Evolutionary conservation across 2,888 invertebrate genomes (phyloP).

Genomic region (Coelopa pilipes): DNA sequence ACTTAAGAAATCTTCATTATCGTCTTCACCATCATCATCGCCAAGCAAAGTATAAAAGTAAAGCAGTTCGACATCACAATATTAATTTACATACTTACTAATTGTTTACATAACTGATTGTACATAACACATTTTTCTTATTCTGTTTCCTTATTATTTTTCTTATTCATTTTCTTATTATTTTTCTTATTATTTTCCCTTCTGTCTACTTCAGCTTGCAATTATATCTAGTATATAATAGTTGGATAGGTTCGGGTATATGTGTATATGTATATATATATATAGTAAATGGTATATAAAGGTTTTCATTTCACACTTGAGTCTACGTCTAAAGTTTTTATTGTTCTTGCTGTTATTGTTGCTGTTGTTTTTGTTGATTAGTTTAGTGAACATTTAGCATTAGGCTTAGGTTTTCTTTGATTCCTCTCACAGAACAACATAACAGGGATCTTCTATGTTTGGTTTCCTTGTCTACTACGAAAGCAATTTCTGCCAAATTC

Average conservation of each 20-base stretch:
- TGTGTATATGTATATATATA: constrained; percentile 38
- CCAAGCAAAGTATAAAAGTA: constrained; percentile 47
- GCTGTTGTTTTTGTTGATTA: background rate
- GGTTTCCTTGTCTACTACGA: background rate
- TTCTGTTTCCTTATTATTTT: constrained; percentile 4
- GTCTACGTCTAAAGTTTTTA: constrained; percentile 27
- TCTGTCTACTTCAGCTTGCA: constrained; percentile 1
- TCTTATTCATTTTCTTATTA: constrained; percentile 9
- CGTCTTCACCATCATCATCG: no score
- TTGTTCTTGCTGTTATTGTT: background rate
- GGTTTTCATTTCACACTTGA: constrained; percentile 43
- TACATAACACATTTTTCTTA: constrained; percentile 45
- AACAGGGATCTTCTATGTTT: background rate
- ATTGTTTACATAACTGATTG: constrained; percentile 43
- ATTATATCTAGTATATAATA: constrained; percentile 26
- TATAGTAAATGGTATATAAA: constrained; percentile 35
- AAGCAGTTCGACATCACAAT: constrained; percentile 45
- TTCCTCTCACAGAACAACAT: background rate
- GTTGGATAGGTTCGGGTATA: constrained; percentile 41
- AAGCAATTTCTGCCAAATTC: constrained; percentile 8
- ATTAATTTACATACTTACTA: constrained; percentile 30
- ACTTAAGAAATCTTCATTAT: no score
- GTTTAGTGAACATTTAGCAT: constrained; percentile 5
- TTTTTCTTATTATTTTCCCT: constrained; percentile 1
- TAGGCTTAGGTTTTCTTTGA: background rate